Percentiles rank a stretch among this genome's conserved stretches.
phyloP scores from a whole-genome alignment of 2,888 invertebrate species.

The Chaetoderma sp. region DNA sequence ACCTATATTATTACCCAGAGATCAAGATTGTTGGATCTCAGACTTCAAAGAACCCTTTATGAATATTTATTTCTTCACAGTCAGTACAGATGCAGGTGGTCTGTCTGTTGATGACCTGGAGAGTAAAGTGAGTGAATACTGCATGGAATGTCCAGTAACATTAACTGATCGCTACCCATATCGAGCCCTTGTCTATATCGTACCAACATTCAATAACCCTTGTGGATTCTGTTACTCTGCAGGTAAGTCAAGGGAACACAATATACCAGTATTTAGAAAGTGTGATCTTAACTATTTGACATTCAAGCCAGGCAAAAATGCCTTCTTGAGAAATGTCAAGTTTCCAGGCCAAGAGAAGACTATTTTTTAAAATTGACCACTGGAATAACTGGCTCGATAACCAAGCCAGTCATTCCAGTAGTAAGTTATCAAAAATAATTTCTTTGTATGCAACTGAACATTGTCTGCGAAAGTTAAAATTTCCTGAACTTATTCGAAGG shows the following conservation, averaged over 20 bases:
- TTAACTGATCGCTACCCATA: constrained; percentile 46
- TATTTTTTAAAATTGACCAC: too few species aligned
- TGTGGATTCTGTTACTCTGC: constrained; percentile 70
- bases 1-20: too few species aligned
- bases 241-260: constrained; percentile 46
- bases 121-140: constrained; percentile 65
- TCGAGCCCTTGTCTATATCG: constrained; percentile 48
- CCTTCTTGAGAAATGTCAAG: too few species aligned
- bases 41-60: neutral
- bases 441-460: too few species aligned
- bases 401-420: too few species aligned
- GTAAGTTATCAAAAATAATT: too few species aligned
- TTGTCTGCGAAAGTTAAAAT: too few species aligned
- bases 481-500: too few species aligned
- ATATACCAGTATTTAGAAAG: neutral
- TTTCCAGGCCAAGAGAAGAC: too few species aligned
- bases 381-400: too few species aligned
- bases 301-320: too few species aligned
- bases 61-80: constrained; percentile 53
- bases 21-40: neutral
- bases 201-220: constrained; percentile 56
- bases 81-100: constrained; percentile 73
- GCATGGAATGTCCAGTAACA: too few species aligned
- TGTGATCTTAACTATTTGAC: neutral
- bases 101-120: constrained; percentile 73